Evolutionary conservation across 2,113 vertebrate genomes (phyloP), one percentile per base, ranked within the genome.

Genomic region (Scytalopus superciliaris): DNA sequence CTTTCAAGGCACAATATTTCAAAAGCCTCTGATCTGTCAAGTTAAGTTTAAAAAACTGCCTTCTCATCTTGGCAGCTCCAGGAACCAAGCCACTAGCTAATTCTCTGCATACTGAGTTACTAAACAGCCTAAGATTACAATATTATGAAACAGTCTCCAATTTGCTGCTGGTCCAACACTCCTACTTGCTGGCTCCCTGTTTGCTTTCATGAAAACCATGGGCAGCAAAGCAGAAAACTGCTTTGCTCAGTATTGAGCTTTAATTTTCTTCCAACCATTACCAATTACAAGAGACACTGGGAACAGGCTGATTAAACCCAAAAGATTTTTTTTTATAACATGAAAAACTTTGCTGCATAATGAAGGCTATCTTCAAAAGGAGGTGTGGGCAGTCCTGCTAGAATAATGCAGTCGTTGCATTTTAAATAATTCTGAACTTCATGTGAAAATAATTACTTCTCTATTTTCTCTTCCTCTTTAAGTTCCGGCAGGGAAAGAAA

Each of bases 1-100:
- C 57, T 82, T 89, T 80, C 69, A 89, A 64, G 31, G n/a, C 79
- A 31, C 63, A 94, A 30, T 59, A 79, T 74, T 95, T 87, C 70
- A 87, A 91, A 87, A 90, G 62, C 25, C 56, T 91, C 59, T 79
- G 39, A 94, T 80, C 87, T 93, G 60, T 68, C 85, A 85, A 79
- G 50, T 56, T 49, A 62, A 93, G n/a, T 82, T 42, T 89, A 63
- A 85, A 72, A 81, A 90, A 57, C 33, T 63, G 70, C 74, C 66
- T 89, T 75, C 50, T 84, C 66, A 70, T 31, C 52, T 40, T 14
- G 30, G 81, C 44, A 95, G 44, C 73, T 91, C 69, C 57, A 95
- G 52, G 56, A 84, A 93, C 42, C 59, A 88, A 82, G 70, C 53
- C 53, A 72, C 49, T 39, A 77, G 64, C 62, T 91, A 91, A 72